phyloP scores from a whole-genome alignment of 2,888 invertebrate species.

The Nysson spinosus region DNA sequence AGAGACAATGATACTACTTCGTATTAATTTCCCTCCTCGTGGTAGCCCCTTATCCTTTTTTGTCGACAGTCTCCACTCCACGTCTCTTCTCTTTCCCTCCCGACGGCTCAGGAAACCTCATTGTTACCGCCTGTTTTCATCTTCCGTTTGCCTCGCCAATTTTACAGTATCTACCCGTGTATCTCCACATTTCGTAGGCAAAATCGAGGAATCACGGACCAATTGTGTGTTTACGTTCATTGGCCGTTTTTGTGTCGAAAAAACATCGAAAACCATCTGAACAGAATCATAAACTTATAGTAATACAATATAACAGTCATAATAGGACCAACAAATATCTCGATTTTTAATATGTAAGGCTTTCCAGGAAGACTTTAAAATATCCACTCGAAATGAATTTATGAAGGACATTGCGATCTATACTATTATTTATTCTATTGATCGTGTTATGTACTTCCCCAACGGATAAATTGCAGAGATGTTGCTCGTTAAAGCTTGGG shows the following conservation, averaged over 20 bases:
- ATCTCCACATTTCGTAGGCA: conserved; percentile 11
- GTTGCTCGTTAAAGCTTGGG: background rate
- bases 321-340: no score
- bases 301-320: no score
- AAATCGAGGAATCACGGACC: background rate
- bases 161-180: conserved; percentile 26
- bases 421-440: no score
- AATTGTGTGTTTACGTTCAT: background rate
- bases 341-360: no score
- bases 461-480: no score
- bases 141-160: conserved; percentile 57
- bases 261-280: no score
- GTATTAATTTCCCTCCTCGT: conserved; percentile 67
- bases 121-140: conserved; percentile 65
- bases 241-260: no score
- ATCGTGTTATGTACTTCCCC: no score
- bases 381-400: no score
- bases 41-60: conserved; percentile 40
- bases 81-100: conserved; percentile 12
- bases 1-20: conserved; percentile 67
- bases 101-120: conserved; percentile 54
- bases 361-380: no score
- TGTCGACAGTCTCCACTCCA: conserved; percentile 26
- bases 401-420: no score
- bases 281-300: no score